Evolutionary conservation across 2,888 invertebrate species (phyloP).

Genomic region (Drosophila atripex): DNA sequence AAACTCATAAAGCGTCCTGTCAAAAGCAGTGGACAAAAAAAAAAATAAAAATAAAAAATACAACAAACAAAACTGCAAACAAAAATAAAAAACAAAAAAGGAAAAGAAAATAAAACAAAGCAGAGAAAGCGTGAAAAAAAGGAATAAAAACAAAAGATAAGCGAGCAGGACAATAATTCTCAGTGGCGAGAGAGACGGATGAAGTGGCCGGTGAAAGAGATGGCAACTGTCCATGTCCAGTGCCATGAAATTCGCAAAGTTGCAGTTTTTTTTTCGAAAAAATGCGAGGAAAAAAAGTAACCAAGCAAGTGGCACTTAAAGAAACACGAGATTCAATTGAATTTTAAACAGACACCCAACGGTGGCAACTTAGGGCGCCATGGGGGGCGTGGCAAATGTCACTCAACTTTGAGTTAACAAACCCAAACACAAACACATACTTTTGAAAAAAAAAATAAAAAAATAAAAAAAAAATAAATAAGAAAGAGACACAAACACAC

Average conservation of each 20-base stretch:
- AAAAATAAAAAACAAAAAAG: conserved; percentile 19
- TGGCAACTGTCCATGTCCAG: conserved; percentile 1
- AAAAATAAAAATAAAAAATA: background rate
- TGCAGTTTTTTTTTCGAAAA: conserved; percentile 4
- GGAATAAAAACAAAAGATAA: conserved; percentile 32
- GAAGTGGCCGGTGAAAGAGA: conserved; percentile 2
- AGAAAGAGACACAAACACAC: background rate
- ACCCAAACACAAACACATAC: conserved; percentile 4
- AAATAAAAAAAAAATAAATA: no score
- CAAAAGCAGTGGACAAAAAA: conserved; percentile 32
- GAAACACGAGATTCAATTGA: conserved; percentile 19
- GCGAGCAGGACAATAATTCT: conserved; percentile 36
- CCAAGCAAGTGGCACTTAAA: conserved; percentile 14
- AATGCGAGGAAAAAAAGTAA: background rate
- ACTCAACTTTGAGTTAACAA: conserved; percentile 25
- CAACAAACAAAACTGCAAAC: background rate
- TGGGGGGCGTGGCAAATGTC: conserved; percentile 10
- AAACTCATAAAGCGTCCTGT: conserved; percentile 41
- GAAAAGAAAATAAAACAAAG: conserved; percentile 2
- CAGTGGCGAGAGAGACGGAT: conserved; percentile 10
- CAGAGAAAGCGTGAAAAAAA: conserved; percentile 9
- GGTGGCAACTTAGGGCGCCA: background rate
- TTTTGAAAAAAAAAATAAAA: no score
- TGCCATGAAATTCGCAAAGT: conserved; percentile 20
- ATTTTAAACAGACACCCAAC: conserved; percentile 8